Conservation (phyloP, 1,140 invertebrate species). For the Nasonia vitripennis region DNA sequence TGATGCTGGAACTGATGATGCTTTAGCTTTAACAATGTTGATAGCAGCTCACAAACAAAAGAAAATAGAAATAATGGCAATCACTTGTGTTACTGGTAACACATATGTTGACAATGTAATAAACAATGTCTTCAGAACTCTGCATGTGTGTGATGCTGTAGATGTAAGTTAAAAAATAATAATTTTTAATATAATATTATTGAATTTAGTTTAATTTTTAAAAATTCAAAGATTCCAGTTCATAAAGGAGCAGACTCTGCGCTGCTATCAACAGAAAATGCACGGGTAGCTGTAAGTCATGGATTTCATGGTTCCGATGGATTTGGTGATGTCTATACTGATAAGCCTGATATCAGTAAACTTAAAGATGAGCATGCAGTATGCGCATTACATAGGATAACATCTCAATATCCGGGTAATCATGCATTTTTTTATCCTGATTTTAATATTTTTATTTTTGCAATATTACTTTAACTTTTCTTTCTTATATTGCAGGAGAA, state of each 20-base stretch:
- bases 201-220: slow-evolving; percentile 2
- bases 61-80: slow-evolving; percentile 76
- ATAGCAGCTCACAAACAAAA: slow-evolving; percentile 75
- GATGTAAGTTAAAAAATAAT: slow-evolving; percentile 72
- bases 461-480: slow-evolving; percentile 28
- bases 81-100: slow-evolving; percentile 81
- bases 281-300: slow-evolving; percentile 51
- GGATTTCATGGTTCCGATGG: slow-evolving; percentile 80
- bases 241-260: slow-evolving; percentile 77
- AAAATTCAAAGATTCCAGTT: slow-evolving; percentile 79
- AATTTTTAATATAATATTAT: slow-evolving; percentile 3
- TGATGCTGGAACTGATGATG: slow-evolving; percentile 81
- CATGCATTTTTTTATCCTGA: not conserved
- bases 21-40: slow-evolving; percentile 78
- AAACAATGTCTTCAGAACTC: slow-evolving; percentile 78
- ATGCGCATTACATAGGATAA: slow-evolving; percentile 74
- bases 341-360: slow-evolving; percentile 65
- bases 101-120: slow-evolving; percentile 78
- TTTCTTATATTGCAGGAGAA: slow-evolving; percentile 65
- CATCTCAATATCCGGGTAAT: slow-evolving; percentile 71
- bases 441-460: not conserved
- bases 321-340: slow-evolving; percentile 77
- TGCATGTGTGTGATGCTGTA: slow-evolving; percentile 71
- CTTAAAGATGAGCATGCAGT: slow-evolving; percentile 72
- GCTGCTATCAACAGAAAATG: slow-evolving; percentile 70